These are phyloP conservation scores for Thunnus albacares DNA, from an alignment of 2,797 vertebrate species.

Conservation along the genomic window DNA sequence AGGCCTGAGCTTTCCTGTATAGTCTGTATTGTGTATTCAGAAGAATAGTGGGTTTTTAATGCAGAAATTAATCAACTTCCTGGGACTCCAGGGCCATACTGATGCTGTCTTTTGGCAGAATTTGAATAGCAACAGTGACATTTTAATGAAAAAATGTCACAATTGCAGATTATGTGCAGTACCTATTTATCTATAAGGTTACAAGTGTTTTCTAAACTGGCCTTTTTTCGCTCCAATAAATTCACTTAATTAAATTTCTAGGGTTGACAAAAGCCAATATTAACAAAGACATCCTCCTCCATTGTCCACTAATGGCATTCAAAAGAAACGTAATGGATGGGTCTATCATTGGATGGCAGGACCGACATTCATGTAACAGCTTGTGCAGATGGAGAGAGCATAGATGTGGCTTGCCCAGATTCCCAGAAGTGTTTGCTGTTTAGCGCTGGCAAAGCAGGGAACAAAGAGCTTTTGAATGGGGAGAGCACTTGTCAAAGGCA, in stretches of 20 bases:
- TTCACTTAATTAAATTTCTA: conserved; percentile 97
- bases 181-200: conserved; percentile 83
- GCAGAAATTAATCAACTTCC: conserved; percentile 46
- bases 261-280: conserved; percentile 92
- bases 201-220: conserved; percentile 91
- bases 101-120: conserved; percentile 46
- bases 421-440: conserved; percentile 98
- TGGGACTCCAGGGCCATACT: conserved; percentile 37
- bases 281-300: conserved; percentile 92
- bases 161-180: conserved; percentile 56
- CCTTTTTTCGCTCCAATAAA: conserved; percentile 90
- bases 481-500: conserved; percentile 93
- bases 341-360: conserved; percentile 92
- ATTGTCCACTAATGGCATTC: conserved; percentile 96
- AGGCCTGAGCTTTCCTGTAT: conserved; percentile 1
- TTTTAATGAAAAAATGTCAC: conserved; percentile 68
- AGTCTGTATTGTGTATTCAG: conserved; percentile 8
- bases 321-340: conserved; percentile 96
- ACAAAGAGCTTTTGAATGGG: conserved; percentile 94
- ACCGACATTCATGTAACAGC: conserved; percentile 90
- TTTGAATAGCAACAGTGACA: conserved; percentile 68
- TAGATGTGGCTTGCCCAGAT: conserved; percentile 89
- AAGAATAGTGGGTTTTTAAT: conserved; percentile 26
- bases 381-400: conserved; percentile 88
- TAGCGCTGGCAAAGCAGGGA: conserved; percentile 90